phyloP scores from a whole-genome alignment of 2,888 invertebrate species.

The Lordiphosa andalusiaca region DNA sequence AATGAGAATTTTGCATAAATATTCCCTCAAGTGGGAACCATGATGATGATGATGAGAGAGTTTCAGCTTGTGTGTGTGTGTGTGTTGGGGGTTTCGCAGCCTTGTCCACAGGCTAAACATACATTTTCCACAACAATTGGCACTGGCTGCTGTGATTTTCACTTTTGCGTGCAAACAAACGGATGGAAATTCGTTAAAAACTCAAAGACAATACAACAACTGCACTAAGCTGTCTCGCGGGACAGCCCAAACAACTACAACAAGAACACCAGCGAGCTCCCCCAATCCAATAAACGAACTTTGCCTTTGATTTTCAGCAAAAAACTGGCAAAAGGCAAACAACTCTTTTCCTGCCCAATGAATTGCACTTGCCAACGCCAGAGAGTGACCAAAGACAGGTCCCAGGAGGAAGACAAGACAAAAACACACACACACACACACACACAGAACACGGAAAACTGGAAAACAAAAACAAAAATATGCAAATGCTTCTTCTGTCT shows the following conservation, averaged over 20 bases:
- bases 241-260: constrained; percentile 29
- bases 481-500: constrained; percentile 31
- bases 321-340: constrained; percentile 44
- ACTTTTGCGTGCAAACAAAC: constrained; percentile 62
- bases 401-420: constrained; percentile 59
- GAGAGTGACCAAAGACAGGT: constrained; percentile 60
- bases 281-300: constrained; percentile 52
- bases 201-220: constrained; percentile 41
- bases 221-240: constrained; percentile 62
- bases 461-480: constrained; percentile 20
- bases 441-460: constrained; percentile 5
- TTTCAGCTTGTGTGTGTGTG: constrained; percentile 21
- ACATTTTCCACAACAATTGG: constrained; percentile 42
- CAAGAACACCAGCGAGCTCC: constrained; percentile 44
- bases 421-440: constrained; percentile 18
- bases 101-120: constrained; percentile 46
- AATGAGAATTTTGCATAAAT: constrained; percentile 56
- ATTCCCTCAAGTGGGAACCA: constrained; percentile 42
- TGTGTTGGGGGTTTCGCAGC: constrained; percentile 24
- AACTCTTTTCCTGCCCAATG: constrained; percentile 17
- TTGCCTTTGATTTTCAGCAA: constrained; percentile 59
- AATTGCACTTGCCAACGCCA: constrained; percentile 14
- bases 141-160: constrained; percentile 59
- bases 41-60: constrained; percentile 32
- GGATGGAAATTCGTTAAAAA: constrained; percentile 25